Conservation (phyloP, 2,888 invertebrate species). For the Apamea epomidion region DNA sequence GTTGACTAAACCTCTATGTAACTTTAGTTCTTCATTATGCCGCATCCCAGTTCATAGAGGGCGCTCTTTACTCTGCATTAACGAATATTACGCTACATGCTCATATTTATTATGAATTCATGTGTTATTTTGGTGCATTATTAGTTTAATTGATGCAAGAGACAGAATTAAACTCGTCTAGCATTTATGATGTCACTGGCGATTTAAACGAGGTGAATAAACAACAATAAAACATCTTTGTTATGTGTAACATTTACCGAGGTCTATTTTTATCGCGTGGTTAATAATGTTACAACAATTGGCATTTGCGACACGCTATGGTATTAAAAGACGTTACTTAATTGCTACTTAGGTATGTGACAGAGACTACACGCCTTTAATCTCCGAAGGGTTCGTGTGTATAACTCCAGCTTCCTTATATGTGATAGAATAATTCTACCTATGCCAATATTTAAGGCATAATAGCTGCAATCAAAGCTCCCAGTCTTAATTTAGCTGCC, state of each 20-base stretch:
- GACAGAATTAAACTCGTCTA: slow-evolving; percentile 47
- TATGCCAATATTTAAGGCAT: too few relatives aligned
- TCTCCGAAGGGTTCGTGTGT: too few relatives aligned
- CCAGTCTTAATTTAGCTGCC: too few relatives aligned
- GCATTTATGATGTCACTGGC: slow-evolving; percentile 50
- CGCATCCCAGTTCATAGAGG: not conserved
- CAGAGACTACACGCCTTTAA: not conserved
- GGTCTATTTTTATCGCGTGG: slow-evolving; percentile 28
- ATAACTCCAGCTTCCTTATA: too few relatives aligned
- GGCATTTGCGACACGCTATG: not conserved
- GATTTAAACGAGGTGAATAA: slow-evolving; percentile 20
- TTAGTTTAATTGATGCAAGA: slow-evolving; percentile 42
- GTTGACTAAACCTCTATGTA: not conserved
- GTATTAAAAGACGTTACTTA: not conserved
- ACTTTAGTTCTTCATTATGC: not conserved
- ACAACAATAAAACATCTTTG: slow-evolving; percentile 11
- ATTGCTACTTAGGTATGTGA: too few relatives aligned
- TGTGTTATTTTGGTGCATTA: slow-evolving; percentile 47
- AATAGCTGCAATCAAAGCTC: too few relatives aligned
- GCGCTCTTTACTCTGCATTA: not conserved
- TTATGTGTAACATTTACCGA: not conserved
- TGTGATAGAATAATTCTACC: too few relatives aligned
- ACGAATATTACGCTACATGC: not conserved
- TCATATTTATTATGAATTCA: slow-evolving; percentile 39
- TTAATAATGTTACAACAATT: not conserved